phyloP scores from a whole-genome alignment of 1,140 invertebrate species.

The Daktulosphaira vitifoliae region DNA sequence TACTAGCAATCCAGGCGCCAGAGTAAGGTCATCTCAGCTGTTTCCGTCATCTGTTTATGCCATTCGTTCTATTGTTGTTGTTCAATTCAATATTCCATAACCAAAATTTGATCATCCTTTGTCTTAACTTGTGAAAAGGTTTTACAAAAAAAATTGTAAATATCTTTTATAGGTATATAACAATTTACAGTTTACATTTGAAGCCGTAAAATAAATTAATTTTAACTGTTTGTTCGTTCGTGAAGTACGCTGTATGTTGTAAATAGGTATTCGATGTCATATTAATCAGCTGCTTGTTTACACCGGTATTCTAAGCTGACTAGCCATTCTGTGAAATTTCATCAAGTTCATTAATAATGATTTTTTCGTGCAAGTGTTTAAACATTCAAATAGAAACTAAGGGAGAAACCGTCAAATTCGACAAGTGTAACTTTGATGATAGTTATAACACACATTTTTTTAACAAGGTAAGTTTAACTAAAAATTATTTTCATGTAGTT shows the following conservation, averaged over 20 bases:
- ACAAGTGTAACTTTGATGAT: neutral
- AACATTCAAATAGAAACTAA: constrained; percentile 16
- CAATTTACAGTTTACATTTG: neutral
- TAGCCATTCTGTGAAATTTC: neutral
- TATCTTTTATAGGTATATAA: neutral
- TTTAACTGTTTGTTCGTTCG: neutral
- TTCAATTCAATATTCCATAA: constrained; percentile 20
- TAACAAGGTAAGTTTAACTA: constrained; percentile 14
- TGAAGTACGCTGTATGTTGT: too few relatives aligned
- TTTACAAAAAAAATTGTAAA: neutral
- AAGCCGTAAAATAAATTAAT: neutral
- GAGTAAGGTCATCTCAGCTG: constrained; percentile 4
- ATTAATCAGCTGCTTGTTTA: neutral
- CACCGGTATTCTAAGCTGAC: constrained; percentile 17
- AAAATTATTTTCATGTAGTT: too few relatives aligned
- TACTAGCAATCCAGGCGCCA: too few relatives aligned
- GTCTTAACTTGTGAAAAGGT: too few relatives aligned
- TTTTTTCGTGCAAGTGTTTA: constrained; percentile 27
- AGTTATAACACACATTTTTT: constrained; percentile 1
- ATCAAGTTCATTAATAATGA: neutral
- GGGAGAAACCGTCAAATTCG: constrained; percentile 4
- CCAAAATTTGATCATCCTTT: constrained; percentile 28
- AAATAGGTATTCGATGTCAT: neutral
- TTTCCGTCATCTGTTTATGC: constrained; percentile 7
- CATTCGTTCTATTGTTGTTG: constrained; percentile 27